Percentiles rank a stretch among this genome's conserved stretches.
These are phyloP conservation scores for Passer montanus DNA, from an alignment of 2,113 vertebrate genomes.

Conservation along the genomic window DNA sequence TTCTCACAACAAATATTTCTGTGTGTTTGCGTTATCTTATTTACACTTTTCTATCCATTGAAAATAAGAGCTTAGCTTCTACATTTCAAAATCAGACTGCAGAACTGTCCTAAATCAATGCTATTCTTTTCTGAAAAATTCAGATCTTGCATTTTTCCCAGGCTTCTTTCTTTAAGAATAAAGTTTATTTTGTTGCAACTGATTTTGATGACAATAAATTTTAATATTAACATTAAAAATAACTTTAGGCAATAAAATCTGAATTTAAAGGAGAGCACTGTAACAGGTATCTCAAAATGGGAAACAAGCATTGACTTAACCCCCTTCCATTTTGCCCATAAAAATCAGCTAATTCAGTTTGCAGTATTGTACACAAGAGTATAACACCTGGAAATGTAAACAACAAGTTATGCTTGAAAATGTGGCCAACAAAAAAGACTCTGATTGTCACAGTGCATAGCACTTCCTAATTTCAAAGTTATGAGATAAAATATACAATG, in stretches of 20 bases:
- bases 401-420: neutral
- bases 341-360: neutral
- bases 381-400: neutral
- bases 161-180: neutral
- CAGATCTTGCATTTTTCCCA: neutral
- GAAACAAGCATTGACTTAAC: fast-evolving
- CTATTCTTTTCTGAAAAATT: neutral
- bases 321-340: neutral
- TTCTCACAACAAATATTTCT: neutral
- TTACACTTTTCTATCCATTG: neutral
- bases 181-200: neutral
- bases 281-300: neutral
- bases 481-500: neutral
- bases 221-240: neutral
- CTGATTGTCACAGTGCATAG: neutral
- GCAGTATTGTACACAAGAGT: too few species aligned
- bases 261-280: neutral
- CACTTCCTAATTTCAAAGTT: neutral
- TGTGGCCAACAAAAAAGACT: neutral
- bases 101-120: neutral
- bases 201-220: neutral
- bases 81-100: neutral
- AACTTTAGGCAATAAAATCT: neutral
- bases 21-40: neutral
- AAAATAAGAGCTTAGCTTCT: neutral